Conservation (phyloP, 2,888 invertebrate genomes). For the Caenorhabditis auriculariae region DNA sequence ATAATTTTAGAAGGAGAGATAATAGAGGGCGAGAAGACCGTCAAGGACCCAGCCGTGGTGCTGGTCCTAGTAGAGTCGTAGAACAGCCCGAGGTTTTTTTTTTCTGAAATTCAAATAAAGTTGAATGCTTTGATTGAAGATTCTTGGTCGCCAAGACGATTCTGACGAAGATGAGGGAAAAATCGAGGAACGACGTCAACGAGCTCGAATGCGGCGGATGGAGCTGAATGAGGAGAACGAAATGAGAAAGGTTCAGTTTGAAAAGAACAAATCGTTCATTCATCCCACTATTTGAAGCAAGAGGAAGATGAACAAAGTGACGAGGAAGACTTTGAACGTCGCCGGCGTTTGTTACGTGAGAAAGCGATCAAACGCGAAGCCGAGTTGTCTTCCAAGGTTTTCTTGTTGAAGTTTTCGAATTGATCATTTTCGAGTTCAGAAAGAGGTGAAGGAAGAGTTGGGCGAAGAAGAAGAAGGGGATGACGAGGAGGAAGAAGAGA, state of each 20-base stretch:
- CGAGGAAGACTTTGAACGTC: constrained; percentile 35
- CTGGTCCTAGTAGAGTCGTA: constrained; percentile 8
- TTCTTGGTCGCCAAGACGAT: constrained; percentile 29
- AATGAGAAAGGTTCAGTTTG: constrained; percentile 2
- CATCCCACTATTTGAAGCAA: not conserved
- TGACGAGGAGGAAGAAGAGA: constrained; percentile 45
- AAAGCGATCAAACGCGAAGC: constrained; percentile 17
- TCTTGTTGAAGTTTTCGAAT: not conserved
- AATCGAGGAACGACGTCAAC: constrained; percentile 41
- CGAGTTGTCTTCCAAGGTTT: constrained; percentile 24
- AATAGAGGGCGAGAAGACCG: too few species aligned
- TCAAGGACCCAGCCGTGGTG: too few species aligned
- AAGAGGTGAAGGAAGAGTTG: constrained; percentile 32
- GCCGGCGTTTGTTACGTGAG: constrained; percentile 25
- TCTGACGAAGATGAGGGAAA: constrained; percentile 47
- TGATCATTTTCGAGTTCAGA: constrained; percentile 1
- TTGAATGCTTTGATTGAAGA: constrained; percentile 1
- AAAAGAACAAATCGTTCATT: not conserved
- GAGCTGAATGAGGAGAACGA: constrained; percentile 28
- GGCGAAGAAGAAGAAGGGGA: constrained; percentile 40
- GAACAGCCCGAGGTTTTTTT: constrained; percentile 31
- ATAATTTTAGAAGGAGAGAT: too few species aligned
- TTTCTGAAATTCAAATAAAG: not conserved
- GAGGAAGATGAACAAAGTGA: constrained; percentile 37
- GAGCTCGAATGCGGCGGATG: constrained; percentile 36